Evolutionary conservation across 2,888 invertebrate genomes (phyloP).

Genomic region (Parnassius smintheus): DNA sequence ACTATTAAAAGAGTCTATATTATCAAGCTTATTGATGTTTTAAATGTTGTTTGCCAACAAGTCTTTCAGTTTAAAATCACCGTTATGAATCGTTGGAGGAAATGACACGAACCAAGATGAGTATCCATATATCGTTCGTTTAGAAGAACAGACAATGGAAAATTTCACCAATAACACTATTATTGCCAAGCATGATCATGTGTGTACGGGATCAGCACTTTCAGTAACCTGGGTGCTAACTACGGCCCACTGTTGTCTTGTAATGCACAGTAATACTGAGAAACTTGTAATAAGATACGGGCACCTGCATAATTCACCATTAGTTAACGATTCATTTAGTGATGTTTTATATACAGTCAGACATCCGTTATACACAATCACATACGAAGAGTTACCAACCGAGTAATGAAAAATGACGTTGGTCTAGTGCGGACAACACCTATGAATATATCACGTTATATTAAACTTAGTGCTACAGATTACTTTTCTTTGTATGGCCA

Average conservation of each 20-base stretch:
- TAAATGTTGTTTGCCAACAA: background rate
- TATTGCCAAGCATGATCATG: background rate
- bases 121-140: conserved; percentile 14
- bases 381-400: background rate
- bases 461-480: background rate
- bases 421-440: conserved; percentile 9
- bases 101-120: background rate
- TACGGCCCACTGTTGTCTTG: conserved; percentile 13
- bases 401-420: conserved; percentile 2
- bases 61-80: conserved; percentile 2
- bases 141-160: background rate
- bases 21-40: background rate
- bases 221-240: conserved; percentile 14
- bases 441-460: conserved; percentile 2
- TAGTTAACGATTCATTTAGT: conserved; percentile 7
- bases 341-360: conserved; percentile 2
- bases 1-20: background rate
- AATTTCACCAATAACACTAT: conserved; percentile 3
- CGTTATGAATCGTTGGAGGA: conserved; percentile 13
- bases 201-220: conserved; percentile 14
- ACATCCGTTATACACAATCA: conserved; percentile 7
- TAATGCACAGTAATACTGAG: background rate
- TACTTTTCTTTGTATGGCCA: too few relatives aligned
- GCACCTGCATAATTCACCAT: background rate
- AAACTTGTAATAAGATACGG: conserved; percentile 14